Conservation (phyloP, 2,113 vertebrate species). For the Neodon shergylaensis region DNA sequence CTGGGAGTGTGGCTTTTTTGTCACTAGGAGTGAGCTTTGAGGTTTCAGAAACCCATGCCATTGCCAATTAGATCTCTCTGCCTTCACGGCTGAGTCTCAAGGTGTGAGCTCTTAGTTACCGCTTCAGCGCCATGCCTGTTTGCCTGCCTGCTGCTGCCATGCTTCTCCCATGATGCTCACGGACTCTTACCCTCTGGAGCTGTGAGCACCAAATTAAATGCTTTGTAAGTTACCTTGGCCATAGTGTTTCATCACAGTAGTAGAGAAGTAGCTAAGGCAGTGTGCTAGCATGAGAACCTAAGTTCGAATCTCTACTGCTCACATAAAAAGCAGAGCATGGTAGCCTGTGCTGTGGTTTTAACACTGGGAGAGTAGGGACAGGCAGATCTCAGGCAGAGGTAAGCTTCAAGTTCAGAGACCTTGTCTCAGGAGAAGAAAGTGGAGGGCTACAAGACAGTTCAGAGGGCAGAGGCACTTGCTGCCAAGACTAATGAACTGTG, state of each 20-base stretch:
- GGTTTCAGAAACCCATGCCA: neutral
- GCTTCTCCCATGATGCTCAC: neutral
- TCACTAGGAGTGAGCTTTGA: neutral
- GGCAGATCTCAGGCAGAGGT: neutral
- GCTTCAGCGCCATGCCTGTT: neutral
- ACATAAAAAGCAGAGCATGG: neutral
- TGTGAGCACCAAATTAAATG: neutral
- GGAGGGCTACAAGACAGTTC: too few species aligned
- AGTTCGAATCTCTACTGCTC: neutral
- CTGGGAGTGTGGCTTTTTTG: neutral
- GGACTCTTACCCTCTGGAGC: neutral
- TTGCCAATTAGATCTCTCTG: neutral
- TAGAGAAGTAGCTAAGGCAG: neutral
- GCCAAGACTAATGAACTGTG: too few species aligned
- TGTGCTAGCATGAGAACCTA: neutral
- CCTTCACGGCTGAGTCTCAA: neutral
- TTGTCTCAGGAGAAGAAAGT: neutral
- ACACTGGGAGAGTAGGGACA: neutral
- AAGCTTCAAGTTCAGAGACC: neutral
- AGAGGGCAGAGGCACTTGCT: neutral
- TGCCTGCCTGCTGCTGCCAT: neutral
- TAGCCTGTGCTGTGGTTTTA: too few species aligned
- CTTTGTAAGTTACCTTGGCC: neutral
- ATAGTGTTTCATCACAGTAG: neutral
- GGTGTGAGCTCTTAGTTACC: neutral